Conservation (phyloP, 1,140 invertebrate genomes). For the Lasioglossum baleicum region DNA sequence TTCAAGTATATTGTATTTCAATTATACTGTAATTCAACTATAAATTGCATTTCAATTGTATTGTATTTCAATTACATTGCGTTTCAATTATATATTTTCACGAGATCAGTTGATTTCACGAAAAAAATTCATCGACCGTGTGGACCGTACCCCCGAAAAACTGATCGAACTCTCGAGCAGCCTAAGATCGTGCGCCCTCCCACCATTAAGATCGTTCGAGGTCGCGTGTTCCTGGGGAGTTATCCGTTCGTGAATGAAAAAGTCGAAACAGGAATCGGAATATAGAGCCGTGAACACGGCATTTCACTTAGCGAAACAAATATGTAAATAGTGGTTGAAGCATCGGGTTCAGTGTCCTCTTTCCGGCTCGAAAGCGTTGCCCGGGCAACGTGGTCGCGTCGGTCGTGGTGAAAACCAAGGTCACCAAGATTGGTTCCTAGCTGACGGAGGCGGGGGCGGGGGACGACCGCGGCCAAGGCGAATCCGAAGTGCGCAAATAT, state of each 20-base stretch:
- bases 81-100: too few relatives aligned
- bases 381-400: conserved; percentile 10
- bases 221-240: conserved; percentile 2
- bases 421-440: conserved; percentile 38
- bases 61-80: too few relatives aligned
- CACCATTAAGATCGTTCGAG: neutral
- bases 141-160: neutral
- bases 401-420: conserved; percentile 57
- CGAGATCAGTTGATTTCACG: too few relatives aligned
- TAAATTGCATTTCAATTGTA: too few relatives aligned
- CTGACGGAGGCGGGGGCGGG: conserved; percentile 48
- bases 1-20: too few relatives aligned
- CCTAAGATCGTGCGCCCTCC: neutral
- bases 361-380: conserved; percentile 29
- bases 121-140: too few relatives aligned
- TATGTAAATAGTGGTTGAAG: conserved; percentile 63
- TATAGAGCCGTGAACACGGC: conserved; percentile 57
- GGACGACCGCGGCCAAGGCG: conserved; percentile 32
- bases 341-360: conserved; percentile 52
- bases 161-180: neutral
- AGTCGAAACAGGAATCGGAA: conserved; percentile 44
- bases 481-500: conserved; percentile 57
- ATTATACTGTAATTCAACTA: too few relatives aligned
- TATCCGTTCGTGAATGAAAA: neutral
- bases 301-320: conserved; percentile 71